Evolutionary conservation across 2,113 vertebrate genomes (phyloP).

Genomic region (Cinclus mexicanus): DNA sequence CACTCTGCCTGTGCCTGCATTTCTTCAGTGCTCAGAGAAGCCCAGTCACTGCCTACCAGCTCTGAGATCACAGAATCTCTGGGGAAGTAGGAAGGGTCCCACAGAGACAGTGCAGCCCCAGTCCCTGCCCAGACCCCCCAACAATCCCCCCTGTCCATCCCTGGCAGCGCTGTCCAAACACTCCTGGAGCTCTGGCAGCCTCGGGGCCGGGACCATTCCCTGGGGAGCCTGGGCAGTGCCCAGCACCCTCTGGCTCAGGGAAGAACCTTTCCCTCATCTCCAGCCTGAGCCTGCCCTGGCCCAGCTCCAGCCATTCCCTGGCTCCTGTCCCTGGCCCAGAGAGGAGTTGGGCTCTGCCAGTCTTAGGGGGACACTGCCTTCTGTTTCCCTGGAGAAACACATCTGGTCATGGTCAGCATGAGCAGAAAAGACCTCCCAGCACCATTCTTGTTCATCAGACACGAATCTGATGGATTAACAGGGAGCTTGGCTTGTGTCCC

Average conservation of each 20-base stretch:
- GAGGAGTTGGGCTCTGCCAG: neutral
- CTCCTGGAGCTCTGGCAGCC: neutral
- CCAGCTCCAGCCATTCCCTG: neutral
- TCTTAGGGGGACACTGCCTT: neutral
- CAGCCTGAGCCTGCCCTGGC: neutral
- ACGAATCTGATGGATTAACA: neutral
- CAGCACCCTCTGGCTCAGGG: neutral
- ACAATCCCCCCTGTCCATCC: neutral
- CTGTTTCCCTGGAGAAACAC: neutral
- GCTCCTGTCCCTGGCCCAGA: neutral
- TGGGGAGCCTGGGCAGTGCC: neutral
- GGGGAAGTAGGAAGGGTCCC: too few species aligned
- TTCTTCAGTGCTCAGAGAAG: neutral
- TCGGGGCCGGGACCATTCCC: neutral
- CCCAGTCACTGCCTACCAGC: neutral
- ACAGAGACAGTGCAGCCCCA: neutral
- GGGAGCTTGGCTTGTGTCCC: neutral
- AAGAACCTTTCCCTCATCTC: neutral
- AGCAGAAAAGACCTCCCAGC: neutral
- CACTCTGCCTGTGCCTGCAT: neutral
- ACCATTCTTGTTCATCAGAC: neutral
- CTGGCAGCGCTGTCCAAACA: neutral
- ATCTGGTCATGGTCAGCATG: neutral
- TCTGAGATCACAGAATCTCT: neutral
- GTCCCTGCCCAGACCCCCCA: neutral